Percentiles rank a stretch among this genome's conserved stretches.
These are phyloP conservation scores for Excalfactoria chinensis DNA, from an alignment of 2,113 vertebrate genomes.

Conservation along the genomic window DNA sequence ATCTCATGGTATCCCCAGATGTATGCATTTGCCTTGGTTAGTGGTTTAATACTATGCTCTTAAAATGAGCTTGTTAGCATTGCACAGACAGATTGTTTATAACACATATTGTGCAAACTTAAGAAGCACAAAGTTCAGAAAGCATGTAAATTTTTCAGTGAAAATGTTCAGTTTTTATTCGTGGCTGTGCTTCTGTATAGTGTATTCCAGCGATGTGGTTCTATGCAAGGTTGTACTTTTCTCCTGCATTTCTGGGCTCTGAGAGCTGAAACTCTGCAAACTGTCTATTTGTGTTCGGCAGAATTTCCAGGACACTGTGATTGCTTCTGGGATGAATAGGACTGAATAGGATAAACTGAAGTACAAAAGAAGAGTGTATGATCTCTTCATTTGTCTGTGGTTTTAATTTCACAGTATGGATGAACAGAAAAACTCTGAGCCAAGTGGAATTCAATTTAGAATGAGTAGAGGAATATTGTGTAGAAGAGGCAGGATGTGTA, in stretches of 20 bases:
- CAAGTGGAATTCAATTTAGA: not conserved
- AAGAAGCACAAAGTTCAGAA: not conserved
- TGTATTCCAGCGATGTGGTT: not conserved
- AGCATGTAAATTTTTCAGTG: not conserved
- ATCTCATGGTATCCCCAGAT: not conserved
- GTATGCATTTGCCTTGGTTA: not conserved
- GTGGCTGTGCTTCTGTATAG: not conserved
- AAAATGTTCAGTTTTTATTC: not conserved
- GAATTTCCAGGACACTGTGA: slow-evolving; percentile 6
- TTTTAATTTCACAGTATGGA: not conserved
- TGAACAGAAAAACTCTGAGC: not conserved
- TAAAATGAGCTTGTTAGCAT: not conserved
- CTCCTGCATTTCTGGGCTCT: not conserved
- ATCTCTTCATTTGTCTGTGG: not conserved
- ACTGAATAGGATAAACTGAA: not conserved
- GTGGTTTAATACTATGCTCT: not conserved
- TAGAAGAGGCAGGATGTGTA: not conserved
- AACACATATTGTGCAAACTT: not conserved
- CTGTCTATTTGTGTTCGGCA: not conserved
- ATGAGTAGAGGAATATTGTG: not conserved
- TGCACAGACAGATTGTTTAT: not conserved
- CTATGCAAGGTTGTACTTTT: not conserved
- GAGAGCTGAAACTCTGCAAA: not conserved
- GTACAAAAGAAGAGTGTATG: not conserved
- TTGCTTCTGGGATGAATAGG: not conserved